These are phyloP conservation scores for Pomacea maculata DNA, from an alignment of 1,140 invertebrate genomes.

Conservation along the genomic window DNA sequence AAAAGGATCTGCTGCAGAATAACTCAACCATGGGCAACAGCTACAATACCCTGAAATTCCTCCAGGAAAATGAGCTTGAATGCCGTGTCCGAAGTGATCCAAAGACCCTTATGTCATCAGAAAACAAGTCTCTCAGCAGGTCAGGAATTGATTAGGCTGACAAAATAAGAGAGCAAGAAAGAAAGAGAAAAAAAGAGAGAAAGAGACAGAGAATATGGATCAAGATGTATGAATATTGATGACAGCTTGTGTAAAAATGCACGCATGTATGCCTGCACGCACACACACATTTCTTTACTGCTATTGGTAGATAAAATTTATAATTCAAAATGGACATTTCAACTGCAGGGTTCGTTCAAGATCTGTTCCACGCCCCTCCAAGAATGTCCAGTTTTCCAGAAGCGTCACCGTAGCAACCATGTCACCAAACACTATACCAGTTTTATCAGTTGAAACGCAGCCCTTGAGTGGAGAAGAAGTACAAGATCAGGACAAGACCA, in stretches of 20 bases:
- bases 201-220: too few relatives aligned
- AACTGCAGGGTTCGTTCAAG: constrained; percentile 10
- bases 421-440: constrained; percentile 37
- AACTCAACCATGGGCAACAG: constrained; percentile 51
- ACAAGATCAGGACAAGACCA: not conserved
- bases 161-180: not conserved
- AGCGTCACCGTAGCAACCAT: constrained; percentile 48
- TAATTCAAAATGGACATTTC: too few relatives aligned
- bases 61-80: constrained; percentile 58
- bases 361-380: constrained; percentile 33
- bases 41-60: constrained; percentile 62
- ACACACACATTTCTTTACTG: not conserved
- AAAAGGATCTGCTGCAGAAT: constrained; percentile 54
- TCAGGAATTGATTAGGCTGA: constrained; percentile 8
- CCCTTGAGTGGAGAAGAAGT: constrained; percentile 7
- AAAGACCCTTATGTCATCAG: constrained; percentile 49
- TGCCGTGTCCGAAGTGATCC: constrained; percentile 53
- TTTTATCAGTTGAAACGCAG: constrained; percentile 33
- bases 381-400: constrained; percentile 57
- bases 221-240: too few relatives aligned
- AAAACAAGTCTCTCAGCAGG: constrained; percentile 56
- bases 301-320: too few relatives aligned
- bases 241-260: too few relatives aligned
- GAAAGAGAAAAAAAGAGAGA: not conserved
- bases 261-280: not conserved